A percentile compares a stretch with the other conserved stretches of the same genome.
Evolutionary conservation across 2,888 invertebrate genomes (phyloP).

Genomic region (Luperina testacea): DNA sequence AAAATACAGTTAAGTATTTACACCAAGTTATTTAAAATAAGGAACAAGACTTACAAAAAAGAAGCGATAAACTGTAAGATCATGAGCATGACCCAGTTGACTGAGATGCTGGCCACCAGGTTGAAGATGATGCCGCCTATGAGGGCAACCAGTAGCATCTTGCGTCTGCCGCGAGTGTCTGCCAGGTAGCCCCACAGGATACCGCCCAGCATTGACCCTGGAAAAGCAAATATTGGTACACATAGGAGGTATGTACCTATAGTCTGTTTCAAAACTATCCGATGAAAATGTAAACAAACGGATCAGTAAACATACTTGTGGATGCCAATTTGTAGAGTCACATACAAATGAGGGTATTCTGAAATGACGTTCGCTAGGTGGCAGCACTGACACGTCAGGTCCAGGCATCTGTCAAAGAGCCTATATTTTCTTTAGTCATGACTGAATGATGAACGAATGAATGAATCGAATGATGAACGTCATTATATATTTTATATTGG

Average conservation of each 20-base stretch:
- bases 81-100: slow-evolving; percentile 85
- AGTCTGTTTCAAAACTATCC: background rate
- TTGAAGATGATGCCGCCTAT: slow-evolving; percentile 74
- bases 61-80: slow-evolving; percentile 78
- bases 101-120: slow-evolving; percentile 79
- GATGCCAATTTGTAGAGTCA: too few relatives aligned
- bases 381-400: too few relatives aligned
- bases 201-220: slow-evolving; percentile 79
- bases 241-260: background rate
- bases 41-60: slow-evolving; percentile 75
- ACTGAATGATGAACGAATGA: too few relatives aligned
- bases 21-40: slow-evolving; percentile 22
- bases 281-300: background rate
- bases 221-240: background rate
- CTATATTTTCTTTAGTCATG: too few relatives aligned
- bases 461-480: too few relatives aligned
- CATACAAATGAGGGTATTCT: too few relatives aligned
- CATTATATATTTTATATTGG: too few relatives aligned
- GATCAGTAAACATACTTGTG: background rate
- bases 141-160: slow-evolving; percentile 76
- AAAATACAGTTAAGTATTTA: background rate
- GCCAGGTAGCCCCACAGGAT: slow-evolving; percentile 82
- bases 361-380: too few relatives aligned
- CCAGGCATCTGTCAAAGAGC: too few relatives aligned
- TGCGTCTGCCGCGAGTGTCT: slow-evolving; percentile 79